These are phyloP conservation scores for Aplochiton taeniatus DNA, from an alignment of 2,797 vertebrate species.

Conservation along the genomic window DNA sequence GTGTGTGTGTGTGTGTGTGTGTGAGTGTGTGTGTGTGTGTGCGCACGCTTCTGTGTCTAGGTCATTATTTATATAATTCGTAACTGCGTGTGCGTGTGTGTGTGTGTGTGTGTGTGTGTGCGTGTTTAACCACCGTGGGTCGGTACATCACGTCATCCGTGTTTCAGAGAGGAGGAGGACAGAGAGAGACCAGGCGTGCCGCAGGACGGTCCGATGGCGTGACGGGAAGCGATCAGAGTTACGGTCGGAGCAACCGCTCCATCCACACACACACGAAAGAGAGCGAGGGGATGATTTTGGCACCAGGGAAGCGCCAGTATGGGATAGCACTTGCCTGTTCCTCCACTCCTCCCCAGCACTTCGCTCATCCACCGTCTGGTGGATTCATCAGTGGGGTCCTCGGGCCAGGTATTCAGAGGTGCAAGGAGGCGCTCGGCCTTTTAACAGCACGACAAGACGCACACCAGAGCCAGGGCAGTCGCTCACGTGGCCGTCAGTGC, in stretches of 20 bases:
- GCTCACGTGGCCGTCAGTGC: no score
- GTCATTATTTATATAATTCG: background rate
- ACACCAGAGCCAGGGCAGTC: conserved; percentile 10
- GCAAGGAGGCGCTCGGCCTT: conserved; percentile 36
- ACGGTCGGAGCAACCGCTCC: conserved; percentile 58
- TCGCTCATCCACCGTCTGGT: conserved; percentile 62
- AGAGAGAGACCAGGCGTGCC: background rate
- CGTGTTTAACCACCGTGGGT: background rate
- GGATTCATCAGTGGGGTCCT: conserved; percentile 63
- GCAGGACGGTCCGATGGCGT: conserved; percentile 5
- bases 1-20: background rate
- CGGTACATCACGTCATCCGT: background rate
- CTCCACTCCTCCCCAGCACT: conserved; percentile 33
- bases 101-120: conserved; percentile 3
- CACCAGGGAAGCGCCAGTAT: conserved; percentile 44
- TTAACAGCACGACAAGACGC: conserved; percentile 6
- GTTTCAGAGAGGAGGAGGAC: background rate
- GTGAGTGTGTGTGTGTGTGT: conserved; percentile 13
- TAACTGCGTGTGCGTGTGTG: conserved; percentile 13
- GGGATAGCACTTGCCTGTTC: conserved; percentile 58
- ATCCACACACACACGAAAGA: conserved; percentile 40
- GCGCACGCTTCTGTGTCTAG: no score
- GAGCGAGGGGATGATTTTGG: conserved; percentile 55
- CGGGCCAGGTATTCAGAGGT: conserved; percentile 46
- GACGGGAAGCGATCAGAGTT: conserved; percentile 34